Base-by-base conservation (phyloP, 2,888 invertebrate species). In the Itoplectis maculator region DNA sequence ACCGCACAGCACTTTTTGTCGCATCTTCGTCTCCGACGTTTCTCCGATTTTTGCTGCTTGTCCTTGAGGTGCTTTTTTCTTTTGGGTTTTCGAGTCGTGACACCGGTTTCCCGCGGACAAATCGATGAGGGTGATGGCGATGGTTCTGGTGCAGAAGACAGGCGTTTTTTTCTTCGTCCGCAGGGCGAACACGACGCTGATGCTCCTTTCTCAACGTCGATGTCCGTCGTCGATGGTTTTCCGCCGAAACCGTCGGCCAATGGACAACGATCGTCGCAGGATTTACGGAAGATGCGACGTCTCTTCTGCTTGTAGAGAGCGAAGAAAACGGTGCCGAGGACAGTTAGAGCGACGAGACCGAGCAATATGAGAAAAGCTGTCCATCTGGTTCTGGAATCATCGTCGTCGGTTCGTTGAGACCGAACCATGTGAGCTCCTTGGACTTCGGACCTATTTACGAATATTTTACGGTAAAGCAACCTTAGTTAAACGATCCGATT, bases 281-380 rank as follows among this genome's bases (percentile, higher is more conserved):
- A 75, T 56, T 73, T 83, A 2, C 74, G 37, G 54, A 66, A 56
- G 0, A 81, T 11, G 13, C 15, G 61, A 5, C 68, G 72, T 15
- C 78, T 80, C 70, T 82, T 85, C 61, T 76, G 80, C 20, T 82
- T 87, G 65, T 79, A 84, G 0, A 86, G 40, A 3, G 82, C 82
- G 37, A 86, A 83, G 13, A 85, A 9, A 4, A 82, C 81, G 40
- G 81, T 85, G 11, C 76, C 63, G 42, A 84, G 74, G 23, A 85
- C 83, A 0, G 75, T 78, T 13, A 81, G 69, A 8, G 69, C 40
- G 68, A 86, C 70, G 9, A 86, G 29, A n/a, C 70, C 82, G 11
- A 86, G 69, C 13, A 87, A 66, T 15, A 78, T 69, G 37, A 82
- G 63, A 54, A 87, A 83, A 11, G 83, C 84, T 56, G 82, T 84